Evolutionary conservation across 2,888 invertebrate genomes (phyloP), one percentile per base, ranked within the genome.

Genomic region (Acrobasis repandana): DNA sequence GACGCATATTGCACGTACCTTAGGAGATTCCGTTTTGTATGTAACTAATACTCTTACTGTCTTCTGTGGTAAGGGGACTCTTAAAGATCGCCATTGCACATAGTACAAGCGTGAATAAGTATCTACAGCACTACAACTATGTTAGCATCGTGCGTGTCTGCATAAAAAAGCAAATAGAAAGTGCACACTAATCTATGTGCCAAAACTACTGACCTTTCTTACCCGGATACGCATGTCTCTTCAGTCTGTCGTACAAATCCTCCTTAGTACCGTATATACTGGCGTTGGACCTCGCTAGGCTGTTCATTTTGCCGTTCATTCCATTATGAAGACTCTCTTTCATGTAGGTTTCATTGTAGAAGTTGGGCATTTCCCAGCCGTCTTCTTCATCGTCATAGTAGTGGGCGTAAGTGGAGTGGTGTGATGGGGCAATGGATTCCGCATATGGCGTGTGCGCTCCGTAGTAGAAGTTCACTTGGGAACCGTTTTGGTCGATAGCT

Each of bases 311-410:
- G 28, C 95, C 96, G 73, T 95, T 95, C 86, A 95, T 95, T 20
- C 96, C 96, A 73, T 96, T 97, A 85, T 97, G 97, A 61, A 98
- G 93, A 79, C 97, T 95, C 92, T 97, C 97, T 90, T 98, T 98
- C 97, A 98, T 97, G 80, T 98, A 98, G 1, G 98, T 97, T 88
- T 98, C 98, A 83, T 98, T 98, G 90, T 98, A 98, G 87, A 98
- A 98, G 87, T 98, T 98, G 0, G 98, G 98, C 98, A 98, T 98
- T 83, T 98, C 98, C 98, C 98, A 98, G 54, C 98, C 98, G 75
- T 98, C 98, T 86, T 98, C 98, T 80, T 98, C 98, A 73, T 98
- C 98, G 80, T 98, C 98, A 74, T 98, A 98, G 84, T 98, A 98
- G 83, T 98, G 98, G 4, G 98, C 98, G 85, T 98, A 98, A 0